Evolutionary conservation across 2,888 invertebrate species (phyloP), one percentile per base, ranked within the genome.

Genomic region (Thyatira batis): DNA sequence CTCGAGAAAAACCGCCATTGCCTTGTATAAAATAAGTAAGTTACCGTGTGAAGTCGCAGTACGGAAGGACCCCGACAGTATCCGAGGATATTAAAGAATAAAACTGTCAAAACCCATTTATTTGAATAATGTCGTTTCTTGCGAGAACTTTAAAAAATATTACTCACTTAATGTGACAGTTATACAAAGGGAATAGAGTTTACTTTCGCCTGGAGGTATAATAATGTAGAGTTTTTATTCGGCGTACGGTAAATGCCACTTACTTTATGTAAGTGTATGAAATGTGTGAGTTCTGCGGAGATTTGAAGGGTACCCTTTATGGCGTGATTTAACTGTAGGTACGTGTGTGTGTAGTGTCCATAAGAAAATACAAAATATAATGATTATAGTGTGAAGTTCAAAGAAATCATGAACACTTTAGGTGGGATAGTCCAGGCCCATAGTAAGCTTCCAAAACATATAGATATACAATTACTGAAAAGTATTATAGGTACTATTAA

Each of bases 91-190:
- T 78, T 77, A 84, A 75, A 76, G 80, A 85, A 85, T 85, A 82
- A 87, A 87, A 86, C 82, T 86, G 88, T 86, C 85, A 85, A 82
- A 87, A 82, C 75, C 76, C 78, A 83, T 86, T 85, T 84, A 80
- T 82, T 82, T 87, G 84, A 87, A 82, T 85, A 81, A 87, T 82
- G 71, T 69, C 71, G 57, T 71, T 73, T 74, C 71, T 61, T 54
- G 58, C n/a, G 57, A 61, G 57, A 63, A 62, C 63, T 71, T 69
- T 54, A 53, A 30, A 52, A 45, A 45, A 21, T 3, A 11, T 20
- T 8, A 9, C 48, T 20, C 0, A 28, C 10, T 20, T 3, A 51
- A 52, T 56, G 45, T 49, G 23, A 20, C 52, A 54, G 50, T 58
- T 58, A 58, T 45, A 1, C 4, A 13, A 17, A n/a, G 0, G 9